Percentiles rank a stretch among this genome's conserved stretches.
phyloP scores from a whole-genome alignment of 2,797 vertebrate genomes.

The Limnodromus scolopaceus region DNA sequence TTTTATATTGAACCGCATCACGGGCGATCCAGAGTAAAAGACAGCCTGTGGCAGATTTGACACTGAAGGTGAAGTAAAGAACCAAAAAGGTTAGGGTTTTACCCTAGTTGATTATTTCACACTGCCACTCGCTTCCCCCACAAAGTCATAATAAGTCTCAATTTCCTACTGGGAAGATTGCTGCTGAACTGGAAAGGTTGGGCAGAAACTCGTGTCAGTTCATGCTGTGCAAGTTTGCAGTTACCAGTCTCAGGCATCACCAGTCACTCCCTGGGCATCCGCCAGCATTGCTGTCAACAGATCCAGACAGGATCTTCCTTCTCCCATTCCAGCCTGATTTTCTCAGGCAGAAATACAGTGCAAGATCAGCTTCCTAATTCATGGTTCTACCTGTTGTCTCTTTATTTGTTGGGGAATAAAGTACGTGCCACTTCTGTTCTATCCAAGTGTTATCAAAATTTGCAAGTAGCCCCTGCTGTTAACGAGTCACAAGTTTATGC shows the following conservation, averaged over 20 bases:
- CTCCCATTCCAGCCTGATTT: background rate
- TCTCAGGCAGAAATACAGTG: background rate
- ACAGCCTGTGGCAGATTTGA: background rate
- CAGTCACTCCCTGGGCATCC: background rate
- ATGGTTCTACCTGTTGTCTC: background rate
- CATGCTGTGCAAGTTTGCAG: background rate
- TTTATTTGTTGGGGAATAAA: background rate
- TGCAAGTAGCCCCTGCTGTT: background rate
- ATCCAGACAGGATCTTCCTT: background rate
- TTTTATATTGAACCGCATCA: background rate
- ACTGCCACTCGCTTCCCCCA: accelerated
- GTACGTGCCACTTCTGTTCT: background rate
- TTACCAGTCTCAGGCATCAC: accelerated
- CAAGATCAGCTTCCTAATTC: background rate
- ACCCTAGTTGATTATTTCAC: background rate
- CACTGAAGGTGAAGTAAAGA: background rate
- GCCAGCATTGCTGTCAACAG: background rate
- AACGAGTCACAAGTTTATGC: background rate
- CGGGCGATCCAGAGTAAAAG: background rate
- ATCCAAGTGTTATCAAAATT: background rate
- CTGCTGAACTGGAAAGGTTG: background rate
- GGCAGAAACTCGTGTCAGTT: accelerated
- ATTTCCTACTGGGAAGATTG: background rate
- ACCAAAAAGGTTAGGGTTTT: background rate
- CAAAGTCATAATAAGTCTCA: background rate